These are phyloP conservation scores for Drosophila prolongata DNA, from an alignment of 2,888 invertebrate species.

Conservation along the genomic window DNA sequence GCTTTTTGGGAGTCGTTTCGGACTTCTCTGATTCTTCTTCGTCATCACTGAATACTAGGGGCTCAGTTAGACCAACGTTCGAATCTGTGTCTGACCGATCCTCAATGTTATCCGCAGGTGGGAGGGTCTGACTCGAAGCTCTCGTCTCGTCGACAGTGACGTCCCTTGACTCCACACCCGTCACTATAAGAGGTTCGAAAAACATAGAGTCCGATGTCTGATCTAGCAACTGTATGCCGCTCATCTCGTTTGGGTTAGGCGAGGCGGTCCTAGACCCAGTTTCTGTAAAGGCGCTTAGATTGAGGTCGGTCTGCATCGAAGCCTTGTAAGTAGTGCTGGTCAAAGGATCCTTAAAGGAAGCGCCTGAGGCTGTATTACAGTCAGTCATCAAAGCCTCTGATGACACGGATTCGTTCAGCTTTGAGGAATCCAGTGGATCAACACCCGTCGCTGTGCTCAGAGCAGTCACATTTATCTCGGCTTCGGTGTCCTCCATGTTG, in stretches of 20 bases:
- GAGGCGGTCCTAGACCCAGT: conserved; percentile 3
- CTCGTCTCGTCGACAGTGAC: conserved; percentile 59
- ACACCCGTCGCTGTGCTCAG: conserved; percentile 19
- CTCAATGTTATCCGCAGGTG: neutral
- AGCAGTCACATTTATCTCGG: conserved; percentile 54
- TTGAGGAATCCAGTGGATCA: conserved; percentile 66
- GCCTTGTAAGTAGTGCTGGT: conserved; percentile 61
- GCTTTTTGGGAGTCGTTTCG: neutral
- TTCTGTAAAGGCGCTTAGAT: conserved; percentile 12
- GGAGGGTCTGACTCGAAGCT: neutral
- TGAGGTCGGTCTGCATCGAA: conserved; percentile 4
- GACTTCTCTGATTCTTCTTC: conserved; percentile 5
- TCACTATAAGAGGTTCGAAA: conserved; percentile 70
- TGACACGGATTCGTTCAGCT: conserved; percentile 21
- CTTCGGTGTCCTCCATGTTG: conserved; percentile 39
- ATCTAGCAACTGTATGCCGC: conserved; percentile 80
- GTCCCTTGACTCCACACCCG: conserved; percentile 57
- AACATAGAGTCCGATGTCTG: conserved; percentile 76
- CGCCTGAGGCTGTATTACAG: conserved; percentile 7
- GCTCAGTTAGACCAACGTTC: conserved; percentile 53
- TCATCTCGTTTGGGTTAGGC: conserved; percentile 65
- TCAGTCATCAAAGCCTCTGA: conserved; percentile 60
- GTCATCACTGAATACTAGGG: conserved; percentile 68
- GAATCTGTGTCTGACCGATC: conserved; percentile 52
- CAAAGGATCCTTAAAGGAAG: conserved; percentile 57